A percentile compares a stretch with the other conserved stretches of the same genome.
Evolutionary conservation across 2,797 vertebrate species (phyloP).

Genomic region (Poecile montanus): DNA sequence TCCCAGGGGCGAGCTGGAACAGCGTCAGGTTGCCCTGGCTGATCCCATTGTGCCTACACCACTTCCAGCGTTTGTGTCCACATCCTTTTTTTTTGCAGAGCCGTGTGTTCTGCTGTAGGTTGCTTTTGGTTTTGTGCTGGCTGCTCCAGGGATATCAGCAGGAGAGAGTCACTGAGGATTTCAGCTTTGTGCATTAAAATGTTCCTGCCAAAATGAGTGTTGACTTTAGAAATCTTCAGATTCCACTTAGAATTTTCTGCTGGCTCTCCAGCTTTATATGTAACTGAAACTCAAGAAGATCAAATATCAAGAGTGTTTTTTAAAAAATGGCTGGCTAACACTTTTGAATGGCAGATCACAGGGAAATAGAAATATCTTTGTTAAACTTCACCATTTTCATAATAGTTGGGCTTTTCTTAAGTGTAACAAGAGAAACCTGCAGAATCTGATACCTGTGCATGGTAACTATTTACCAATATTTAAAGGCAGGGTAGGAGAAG

Average conservation of each 20-base stretch:
- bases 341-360: conserved; percentile 47
- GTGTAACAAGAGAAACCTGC: background rate
- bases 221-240: conserved; percentile 67
- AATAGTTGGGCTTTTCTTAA: background rate
- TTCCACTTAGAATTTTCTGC: conserved; percentile 59
- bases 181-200: conserved; percentile 42
- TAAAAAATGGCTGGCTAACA: background rate
- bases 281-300: conserved; percentile 51
- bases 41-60: background rate
- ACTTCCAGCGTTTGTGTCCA: background rate
- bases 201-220: conserved; percentile 43
- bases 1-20: background rate
- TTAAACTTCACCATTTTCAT: conserved; percentile 36
- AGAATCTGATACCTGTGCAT: background rate
- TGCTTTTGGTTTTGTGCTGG: background rate
- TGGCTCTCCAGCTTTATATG: conserved; percentile 28
- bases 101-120: background rate
- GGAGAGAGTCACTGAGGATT: conserved; percentile 21
- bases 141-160: conserved; percentile 10
- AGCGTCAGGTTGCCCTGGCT: background rate
- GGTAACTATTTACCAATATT: background rate
- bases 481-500: background rate
- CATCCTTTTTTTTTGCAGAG: background rate
- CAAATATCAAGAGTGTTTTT: conserved; percentile 47
- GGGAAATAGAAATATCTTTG: conserved; percentile 39